A percentile compares a stretch with the other conserved stretches of the same genome.
Evolutionary conservation across 2,113 vertebrate genomes (phyloP).

Genomic region (Setophaga coronata): DNA sequence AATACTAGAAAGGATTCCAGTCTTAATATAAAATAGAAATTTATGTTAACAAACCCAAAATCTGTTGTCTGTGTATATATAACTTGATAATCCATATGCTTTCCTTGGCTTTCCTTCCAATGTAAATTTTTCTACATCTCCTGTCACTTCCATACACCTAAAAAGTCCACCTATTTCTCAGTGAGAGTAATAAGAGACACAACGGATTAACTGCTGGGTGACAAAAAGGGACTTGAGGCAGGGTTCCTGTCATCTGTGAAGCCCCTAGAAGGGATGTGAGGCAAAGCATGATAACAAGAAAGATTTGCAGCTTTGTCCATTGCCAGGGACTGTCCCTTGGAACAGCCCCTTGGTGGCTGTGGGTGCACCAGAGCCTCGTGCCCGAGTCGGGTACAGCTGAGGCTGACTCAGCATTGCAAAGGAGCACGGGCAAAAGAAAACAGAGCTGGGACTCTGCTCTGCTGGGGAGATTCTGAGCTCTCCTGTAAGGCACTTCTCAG

Average conservation of each 20-base stretch:
- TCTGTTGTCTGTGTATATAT: neutral
- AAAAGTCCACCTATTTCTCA: neutral
- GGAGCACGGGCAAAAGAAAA: neutral
- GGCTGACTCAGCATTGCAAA: neutral
- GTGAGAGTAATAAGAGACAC: neutral
- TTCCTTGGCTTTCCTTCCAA: neutral
- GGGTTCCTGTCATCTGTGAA: neutral
- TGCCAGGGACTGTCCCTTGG: neutral
- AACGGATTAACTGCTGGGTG: neutral
- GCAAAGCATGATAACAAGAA: neutral
- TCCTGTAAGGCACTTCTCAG: neutral
- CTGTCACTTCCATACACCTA: neutral
- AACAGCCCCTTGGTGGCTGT: neutral
- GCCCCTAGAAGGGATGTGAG: neutral
- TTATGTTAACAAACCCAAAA: neutral
- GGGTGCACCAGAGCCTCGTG: neutral
- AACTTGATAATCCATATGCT: neutral
- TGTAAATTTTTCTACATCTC: neutral
- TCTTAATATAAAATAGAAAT: conserved; percentile 18
- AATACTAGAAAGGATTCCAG: neutral
- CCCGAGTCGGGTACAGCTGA: neutral
- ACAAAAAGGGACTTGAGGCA: neutral
- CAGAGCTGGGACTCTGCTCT: neutral
- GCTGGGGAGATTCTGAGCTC: neutral
- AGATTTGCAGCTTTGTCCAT: neutral